A percentile compares a stretch with the other conserved stretches of the same genome.
phyloP scores from a whole-genome alignment of 2,113 vertebrate species.

The Platysteira castanea region DNA sequence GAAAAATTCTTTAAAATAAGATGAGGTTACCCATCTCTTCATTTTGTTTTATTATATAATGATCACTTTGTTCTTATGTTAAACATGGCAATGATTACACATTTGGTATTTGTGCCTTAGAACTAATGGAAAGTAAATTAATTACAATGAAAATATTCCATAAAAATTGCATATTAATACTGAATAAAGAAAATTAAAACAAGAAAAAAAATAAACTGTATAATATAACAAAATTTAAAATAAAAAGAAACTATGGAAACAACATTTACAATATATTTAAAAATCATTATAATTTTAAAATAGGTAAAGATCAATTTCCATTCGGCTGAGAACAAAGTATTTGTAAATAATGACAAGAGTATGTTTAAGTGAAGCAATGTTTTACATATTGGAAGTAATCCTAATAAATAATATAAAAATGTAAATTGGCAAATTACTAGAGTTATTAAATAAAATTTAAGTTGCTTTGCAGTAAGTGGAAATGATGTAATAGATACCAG shows the following conservation, averaged over 20 bases:
- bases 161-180: conserved; percentile 28
- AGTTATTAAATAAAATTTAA: conserved; percentile 62
- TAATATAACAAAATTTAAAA: not conserved
- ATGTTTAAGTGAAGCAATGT: conserved; percentile 43
- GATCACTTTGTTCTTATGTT: not conserved
- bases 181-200: conserved; percentile 14
- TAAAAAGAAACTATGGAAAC: not conserved
- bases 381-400: conserved; percentile 54
- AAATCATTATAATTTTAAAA: conserved; percentile 48
- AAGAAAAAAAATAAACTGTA: not conserved
- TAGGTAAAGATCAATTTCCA: conserved; percentile 65
- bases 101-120: not conserved
- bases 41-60: not conserved
- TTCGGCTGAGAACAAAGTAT: conserved; percentile 67
- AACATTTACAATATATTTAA: conserved; percentile 14
- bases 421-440: conserved; percentile 53
- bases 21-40: not conserved
- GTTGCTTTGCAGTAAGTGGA: conserved; percentile 19
- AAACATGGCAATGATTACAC: not conserved
- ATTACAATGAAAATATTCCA: conserved; percentile 26
- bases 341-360: conserved; percentile 44
- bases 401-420: conserved; percentile 62
- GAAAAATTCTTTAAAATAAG: not conserved
- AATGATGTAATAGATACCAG: conserved; percentile 25
- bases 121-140: conserved; percentile 13